These are phyloP conservation scores for Polypedilum pembai DNA, from an alignment of 1,140 invertebrate genomes.

Conservation along the genomic window DNA sequence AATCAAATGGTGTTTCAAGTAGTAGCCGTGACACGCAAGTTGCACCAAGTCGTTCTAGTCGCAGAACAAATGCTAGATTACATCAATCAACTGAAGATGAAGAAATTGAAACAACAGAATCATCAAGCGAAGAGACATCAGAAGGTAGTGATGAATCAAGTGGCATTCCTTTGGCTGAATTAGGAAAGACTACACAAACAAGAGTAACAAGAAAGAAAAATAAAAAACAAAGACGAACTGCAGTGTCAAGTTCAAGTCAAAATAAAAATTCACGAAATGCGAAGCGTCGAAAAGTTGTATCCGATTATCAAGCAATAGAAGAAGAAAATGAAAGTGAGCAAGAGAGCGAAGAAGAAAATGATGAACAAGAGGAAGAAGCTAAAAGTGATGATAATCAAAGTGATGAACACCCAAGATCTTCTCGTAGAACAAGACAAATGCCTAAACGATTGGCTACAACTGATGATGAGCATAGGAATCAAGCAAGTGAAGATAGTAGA, in stretches of 20 bases:
- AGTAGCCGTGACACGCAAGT: conserved; percentile 31
- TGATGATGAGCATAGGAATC: conserved; percentile 24
- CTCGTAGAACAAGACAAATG: not conserved
- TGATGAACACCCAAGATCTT: not conserved
- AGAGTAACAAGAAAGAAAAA: not conserved
- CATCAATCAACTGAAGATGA: conserved; percentile 21
- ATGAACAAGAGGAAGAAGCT: not conserved
- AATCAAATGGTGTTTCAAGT: conserved; percentile 38
- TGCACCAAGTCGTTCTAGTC: conserved; percentile 31
- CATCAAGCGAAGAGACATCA: not conserved
- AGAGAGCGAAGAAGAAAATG: not conserved
- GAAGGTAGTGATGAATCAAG: not conserved
- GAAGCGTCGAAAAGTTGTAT: not conserved
- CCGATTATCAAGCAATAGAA: not conserved
- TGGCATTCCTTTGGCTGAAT: not conserved
- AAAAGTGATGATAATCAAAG: conserved; percentile 10
- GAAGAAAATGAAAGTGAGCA: not conserved
- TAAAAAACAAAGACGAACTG: not conserved
- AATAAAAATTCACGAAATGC: not conserved
- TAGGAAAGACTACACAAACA: not conserved
- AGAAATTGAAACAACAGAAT: conserved; percentile 21
- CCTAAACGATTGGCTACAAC: conserved; percentile 33
- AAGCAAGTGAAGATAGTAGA: conserved; percentile 32
- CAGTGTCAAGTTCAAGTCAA: conserved; percentile 23
- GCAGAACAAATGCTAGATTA: not conserved